Evolutionary conservation across 2,888 invertebrate genomes (phyloP), one percentile per base, ranked within the genome.

Genomic region (Eucera pruinosa): DNA sequence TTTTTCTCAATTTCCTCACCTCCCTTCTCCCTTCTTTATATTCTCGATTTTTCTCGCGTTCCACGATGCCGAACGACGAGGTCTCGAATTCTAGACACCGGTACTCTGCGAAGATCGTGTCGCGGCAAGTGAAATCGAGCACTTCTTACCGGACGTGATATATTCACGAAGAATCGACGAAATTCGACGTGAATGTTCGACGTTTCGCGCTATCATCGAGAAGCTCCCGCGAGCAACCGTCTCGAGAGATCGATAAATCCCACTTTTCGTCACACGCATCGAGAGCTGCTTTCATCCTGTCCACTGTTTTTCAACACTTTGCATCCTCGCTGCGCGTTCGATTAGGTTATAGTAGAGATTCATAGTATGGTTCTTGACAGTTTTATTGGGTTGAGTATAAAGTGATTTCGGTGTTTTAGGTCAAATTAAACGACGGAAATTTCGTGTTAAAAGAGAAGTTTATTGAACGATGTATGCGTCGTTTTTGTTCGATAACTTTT

Each of bases 141-240:
- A 62, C 54, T 69, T 78, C 69, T 78, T 82, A 66, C 52, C 66
- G 50, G 60, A 39, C 47, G 67, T 61, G 79, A 81, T 81, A 69
- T 82, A 81, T 82, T 81, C 69, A 64, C 57, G 50, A 43, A 43
- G 64, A 64, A 65, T 67, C 57, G 61, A 20, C 57, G 67, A 20
- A 45, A 68, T 54, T 60, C 71, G 61, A 65, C 60, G 69, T 47
- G 61, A 68, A 65, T 60, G 64, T 80, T 60, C 57, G 23, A 23
- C 58, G 50, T 62, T 74, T 57, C 61, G 13, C 25, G 45, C 30
- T 41, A 39, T 54, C 54, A 48, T 52, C 52, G 27, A 50, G 57
- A 45, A 50, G 33, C n/a, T 52, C 20, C 11, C n/a, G n/a, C 5
- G n/a, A 43, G 43, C 23, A 45, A 13, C 27, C 7, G 52, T 43